Base-by-base conservation (phyloP, 2,888 invertebrate species). In the Druceiella hillmani region DNA sequence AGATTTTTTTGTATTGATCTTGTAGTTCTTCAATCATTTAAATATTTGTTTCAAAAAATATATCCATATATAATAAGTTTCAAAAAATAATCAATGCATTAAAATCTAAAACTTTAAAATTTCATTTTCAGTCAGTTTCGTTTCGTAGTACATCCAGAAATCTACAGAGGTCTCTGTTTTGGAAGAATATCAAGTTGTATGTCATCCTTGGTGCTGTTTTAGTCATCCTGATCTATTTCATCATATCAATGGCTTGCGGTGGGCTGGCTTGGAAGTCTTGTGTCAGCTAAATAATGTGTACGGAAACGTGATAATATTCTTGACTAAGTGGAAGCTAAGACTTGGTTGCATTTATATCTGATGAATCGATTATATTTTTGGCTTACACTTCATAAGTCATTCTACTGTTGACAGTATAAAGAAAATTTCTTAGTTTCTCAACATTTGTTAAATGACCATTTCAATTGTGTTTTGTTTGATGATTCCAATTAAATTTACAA, bases 181-280 rank as follows among this genome's bases (percentile, higher is more conserved):
- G 92, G 92, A 92, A 93, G 63, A 94, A 91, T 58, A 79, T 93
- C 10, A 93, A 94, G 62, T 75, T 93, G 56, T 91, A 91, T 52
- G 75, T 87, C 7, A 79, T 91, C 45, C 53, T 77, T 45, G 60
- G 72, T 3, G 69, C 83, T 35, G 64, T 86, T 31, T 68, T 83
- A 47, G 83, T 83, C 51, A 57, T 87, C 33, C 76, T 87, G 16
- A 62, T 90, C 14, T 94, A 93, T 62, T 75, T 93, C 44, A 83
- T 94, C 44, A 80, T 91, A 2, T 86, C 87, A 27, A 85, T 92
- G 75, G 79, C 86, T 2, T 94, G 93, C 56, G 92, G 92, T 6
- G 89, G 89, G 2, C 66, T 89, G 6, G 75, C 81, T 37, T 89
- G 89, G 87, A 78, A 79, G 52, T 69, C 73, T 6, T 89, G 88